Conservation (phyloP, 2,113 vertebrate species). For the Salvelinus namaycush region DNA sequence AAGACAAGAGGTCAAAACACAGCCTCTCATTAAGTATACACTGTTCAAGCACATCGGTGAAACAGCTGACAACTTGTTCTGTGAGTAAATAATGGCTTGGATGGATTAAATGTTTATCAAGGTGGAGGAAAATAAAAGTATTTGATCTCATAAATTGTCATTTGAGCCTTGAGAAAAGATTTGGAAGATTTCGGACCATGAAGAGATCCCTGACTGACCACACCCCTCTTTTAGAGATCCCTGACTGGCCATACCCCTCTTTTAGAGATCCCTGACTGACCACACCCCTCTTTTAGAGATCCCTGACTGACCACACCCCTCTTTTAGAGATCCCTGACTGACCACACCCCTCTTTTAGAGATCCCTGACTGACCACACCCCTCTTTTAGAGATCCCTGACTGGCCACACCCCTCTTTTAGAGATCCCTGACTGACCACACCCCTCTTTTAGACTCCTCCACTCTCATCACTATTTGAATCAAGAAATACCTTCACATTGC, state of each 20-base stretch:
- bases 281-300: too few relatives aligned
- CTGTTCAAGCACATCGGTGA: not conserved
- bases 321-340: too few relatives aligned
- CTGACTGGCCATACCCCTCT: too few relatives aligned
- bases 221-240: too few relatives aligned
- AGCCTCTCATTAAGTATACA: not conserved
- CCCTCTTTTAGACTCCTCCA: not conserved
- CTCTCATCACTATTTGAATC: not conserved
- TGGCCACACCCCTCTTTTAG: too few relatives aligned
- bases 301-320: too few relatives aligned
- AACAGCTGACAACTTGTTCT: not conserved
- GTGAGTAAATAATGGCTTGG: not conserved
- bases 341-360: too few relatives aligned
- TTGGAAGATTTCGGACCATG: constrained; percentile 20
- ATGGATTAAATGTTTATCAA: not conserved
- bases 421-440: too few relatives aligned
- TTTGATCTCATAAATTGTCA: not conserved
- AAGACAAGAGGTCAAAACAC: not conserved
- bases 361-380: too few relatives aligned
- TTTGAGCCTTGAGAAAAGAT: constrained; percentile 20
- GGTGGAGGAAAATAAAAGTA: not conserved
- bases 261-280: too few relatives aligned
- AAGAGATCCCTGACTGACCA: not conserved
- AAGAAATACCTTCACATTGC: not conserved
- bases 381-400: too few relatives aligned